Base-by-base conservation (phyloP, 2,888 invertebrate genomes). In the Proisotoma minuta region DNA sequence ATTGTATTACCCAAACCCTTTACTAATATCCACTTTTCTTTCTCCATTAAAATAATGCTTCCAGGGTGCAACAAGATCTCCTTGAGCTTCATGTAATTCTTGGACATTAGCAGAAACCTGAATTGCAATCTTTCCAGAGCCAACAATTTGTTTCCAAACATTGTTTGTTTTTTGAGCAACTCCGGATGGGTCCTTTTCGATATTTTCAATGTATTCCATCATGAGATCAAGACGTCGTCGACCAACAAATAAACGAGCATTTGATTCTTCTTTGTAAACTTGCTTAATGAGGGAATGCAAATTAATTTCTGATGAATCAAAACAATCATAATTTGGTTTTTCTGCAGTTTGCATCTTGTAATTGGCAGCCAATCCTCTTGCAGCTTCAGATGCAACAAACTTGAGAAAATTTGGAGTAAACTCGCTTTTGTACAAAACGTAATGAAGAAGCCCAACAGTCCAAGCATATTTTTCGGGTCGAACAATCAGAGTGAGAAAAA, bases 401-500 rank as follows among this genome's bases (percentile, higher is more conserved):
- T 86, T 83, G 49, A 92, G 77, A 68, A 92, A 81, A 57, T 89
- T 89, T 15, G 83, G 81, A 0, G 85, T 85, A 70, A 93, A 84
- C 69, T 85, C 82, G 0, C 87, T 84, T 3, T 84, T 78, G 74
- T 85, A 87, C 29, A 94, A 75, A 27, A 94, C 79, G 73, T 92
- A 88, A 70, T 84, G 82, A 57, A 92, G 77, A 84, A 90, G 91
- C 57, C 84, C 81, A 4, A 94, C 84, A 0, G 90, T 88, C 70
- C 83, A 82, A 15, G 82, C 81, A 76, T 89, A 92, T 75, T 91
- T 89, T 52, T 83, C 81, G 0, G 85, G 83, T 76, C 91, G 90
- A 40, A 90, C 83, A 87, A 88, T 77, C 12, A 75, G 68, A 68
- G 69, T 66, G 57, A 71, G 52, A 48, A 73, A 73, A 23, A 73